Conservation (phyloP, 2,797 vertebrate genomes). For the Rhinophrynus dorsalis region DNA sequence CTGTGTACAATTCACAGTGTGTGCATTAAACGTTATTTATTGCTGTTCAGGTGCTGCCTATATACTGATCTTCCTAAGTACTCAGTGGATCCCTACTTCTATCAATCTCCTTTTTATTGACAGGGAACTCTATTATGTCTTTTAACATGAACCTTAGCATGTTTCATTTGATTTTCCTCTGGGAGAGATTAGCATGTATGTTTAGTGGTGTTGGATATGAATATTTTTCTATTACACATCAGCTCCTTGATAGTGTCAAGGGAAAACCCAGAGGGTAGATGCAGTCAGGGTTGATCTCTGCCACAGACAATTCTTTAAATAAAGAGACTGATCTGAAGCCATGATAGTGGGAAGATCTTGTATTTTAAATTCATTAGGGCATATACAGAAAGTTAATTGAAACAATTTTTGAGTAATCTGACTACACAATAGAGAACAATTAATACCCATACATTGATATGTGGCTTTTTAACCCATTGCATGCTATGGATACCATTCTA, state of each 20-base stretch:
- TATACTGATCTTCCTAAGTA: neutral
- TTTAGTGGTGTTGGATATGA: neutral
- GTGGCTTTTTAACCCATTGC: too few relatives aligned
- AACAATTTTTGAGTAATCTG: too few relatives aligned
- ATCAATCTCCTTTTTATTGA: slow-evolving; percentile 16
- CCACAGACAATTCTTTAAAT: neutral
- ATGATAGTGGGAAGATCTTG: neutral
- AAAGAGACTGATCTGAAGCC: neutral
- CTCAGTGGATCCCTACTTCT: neutral
- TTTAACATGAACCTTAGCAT: slow-evolving; percentile 12
- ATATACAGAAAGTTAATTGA: too few relatives aligned
- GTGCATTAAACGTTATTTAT: neutral
- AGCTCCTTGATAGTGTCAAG: neutral
- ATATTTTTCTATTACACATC: neutral
- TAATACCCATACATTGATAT: too few relatives aligned
- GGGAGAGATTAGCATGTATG: neutral
- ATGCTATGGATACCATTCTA: too few relatives aligned
- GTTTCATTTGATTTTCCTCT: neutral
- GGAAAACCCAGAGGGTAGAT: neutral
- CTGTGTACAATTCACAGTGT: neutral
- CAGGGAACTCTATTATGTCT: slow-evolving; percentile 17
- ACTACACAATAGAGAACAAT: too few relatives aligned
- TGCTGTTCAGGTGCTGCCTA: neutral
- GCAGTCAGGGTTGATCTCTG: neutral
- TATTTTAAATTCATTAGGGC: too few relatives aligned